A percentile compares a stretch with the other conserved stretches of the same genome.
Evolutionary conservation across 2,113 vertebrate species (phyloP).

Genomic region (Microtus richardsoni): DNA sequence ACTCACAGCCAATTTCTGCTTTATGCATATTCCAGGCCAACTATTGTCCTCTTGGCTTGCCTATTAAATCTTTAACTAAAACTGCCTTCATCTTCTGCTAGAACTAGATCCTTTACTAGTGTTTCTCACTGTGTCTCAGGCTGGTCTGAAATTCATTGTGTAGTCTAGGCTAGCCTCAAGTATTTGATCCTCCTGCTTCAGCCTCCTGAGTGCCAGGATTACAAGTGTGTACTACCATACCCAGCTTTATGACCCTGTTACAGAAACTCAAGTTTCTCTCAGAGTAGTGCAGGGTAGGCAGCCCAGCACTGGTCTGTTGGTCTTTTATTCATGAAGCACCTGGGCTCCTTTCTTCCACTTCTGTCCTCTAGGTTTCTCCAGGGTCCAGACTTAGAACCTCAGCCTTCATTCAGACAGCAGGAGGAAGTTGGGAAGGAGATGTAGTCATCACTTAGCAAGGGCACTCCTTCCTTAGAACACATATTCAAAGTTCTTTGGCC

Average conservation of each 20-base stretch:
- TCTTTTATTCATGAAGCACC: neutral
- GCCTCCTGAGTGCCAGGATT: neutral
- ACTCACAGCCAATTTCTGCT: neutral
- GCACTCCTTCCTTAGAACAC: neutral
- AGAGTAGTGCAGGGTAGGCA: neutral
- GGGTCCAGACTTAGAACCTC: neutral
- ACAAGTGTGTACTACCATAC: neutral
- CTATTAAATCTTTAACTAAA: constrained; percentile 16
- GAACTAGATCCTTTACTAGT: neutral
- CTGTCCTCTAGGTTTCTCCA: neutral
- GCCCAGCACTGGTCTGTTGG: neutral
- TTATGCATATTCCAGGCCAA: neutral
- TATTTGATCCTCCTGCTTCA: neutral
- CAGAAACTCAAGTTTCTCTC: neutral
- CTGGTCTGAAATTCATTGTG: neutral
- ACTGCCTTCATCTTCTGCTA: neutral
- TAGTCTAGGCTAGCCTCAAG: neutral
- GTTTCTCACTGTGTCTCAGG: neutral
- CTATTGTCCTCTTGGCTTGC: neutral
- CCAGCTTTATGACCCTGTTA: neutral
- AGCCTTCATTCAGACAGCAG: neutral
- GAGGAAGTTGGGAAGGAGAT: neutral
- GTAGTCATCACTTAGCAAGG: neutral
- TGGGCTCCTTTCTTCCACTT: neutral
- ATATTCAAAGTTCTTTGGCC: neutral